These are phyloP conservation scores for Mystacides longicornis DNA, from an alignment of 2,888 invertebrate species.

Conservation along the genomic window DNA sequence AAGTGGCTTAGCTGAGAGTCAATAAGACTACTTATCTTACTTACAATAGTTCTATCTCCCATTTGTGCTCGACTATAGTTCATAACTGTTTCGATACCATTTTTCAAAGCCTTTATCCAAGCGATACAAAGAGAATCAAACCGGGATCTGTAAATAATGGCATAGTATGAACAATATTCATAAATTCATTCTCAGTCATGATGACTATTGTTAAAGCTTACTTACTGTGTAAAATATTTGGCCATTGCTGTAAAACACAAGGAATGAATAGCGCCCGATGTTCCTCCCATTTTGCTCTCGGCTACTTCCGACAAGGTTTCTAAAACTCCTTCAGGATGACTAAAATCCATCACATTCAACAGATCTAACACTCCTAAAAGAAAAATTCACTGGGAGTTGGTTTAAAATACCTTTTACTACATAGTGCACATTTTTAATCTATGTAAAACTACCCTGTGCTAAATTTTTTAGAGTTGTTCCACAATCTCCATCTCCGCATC, in stretches of 20 bases:
- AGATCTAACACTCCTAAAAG: constrained; percentile 18
- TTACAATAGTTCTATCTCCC: constrained; percentile 72
- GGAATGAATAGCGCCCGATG: constrained; percentile 73
- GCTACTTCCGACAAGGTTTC: constrained; percentile 52
- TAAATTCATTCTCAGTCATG: background rate
- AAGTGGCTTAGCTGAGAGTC: background rate
- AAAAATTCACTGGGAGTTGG: background rate
- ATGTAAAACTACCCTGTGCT: constrained; percentile 38
- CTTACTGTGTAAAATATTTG: constrained; percentile 39
- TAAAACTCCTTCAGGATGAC: constrained; percentile 41
- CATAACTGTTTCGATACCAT: constrained; percentile 52
- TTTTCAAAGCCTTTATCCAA: constrained; percentile 51
- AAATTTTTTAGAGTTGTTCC: constrained; percentile 60
- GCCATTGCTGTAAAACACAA: constrained; percentile 63
- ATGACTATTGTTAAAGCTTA: background rate
- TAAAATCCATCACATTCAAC: constrained; percentile 4
- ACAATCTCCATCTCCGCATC: constrained; percentile 69
- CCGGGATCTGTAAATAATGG: background rate
- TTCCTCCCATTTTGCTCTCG: constrained; percentile 68
- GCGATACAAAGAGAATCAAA: constrained; percentile 26
- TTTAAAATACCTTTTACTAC: background rate
- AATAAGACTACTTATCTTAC: background rate
- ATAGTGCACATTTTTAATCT: background rate
- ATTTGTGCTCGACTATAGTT: constrained; percentile 65
- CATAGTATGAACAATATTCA: no score